Conservation (phyloP, 2,888 invertebrate species). For the Resseliella maxima region DNA sequence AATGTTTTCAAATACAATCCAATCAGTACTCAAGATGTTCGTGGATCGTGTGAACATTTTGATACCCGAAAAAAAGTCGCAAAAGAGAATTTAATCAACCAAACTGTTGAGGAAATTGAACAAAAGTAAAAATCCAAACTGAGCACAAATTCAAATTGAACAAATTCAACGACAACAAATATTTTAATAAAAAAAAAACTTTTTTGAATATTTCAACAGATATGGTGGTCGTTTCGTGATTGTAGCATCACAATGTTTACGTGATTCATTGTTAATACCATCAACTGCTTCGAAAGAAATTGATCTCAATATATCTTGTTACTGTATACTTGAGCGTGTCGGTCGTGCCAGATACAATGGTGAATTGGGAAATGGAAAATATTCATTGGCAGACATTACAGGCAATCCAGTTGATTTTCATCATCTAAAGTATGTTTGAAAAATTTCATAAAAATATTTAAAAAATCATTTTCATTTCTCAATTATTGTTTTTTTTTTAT, state of each 20-base stretch:
- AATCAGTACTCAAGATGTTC: slow-evolving; percentile 70
- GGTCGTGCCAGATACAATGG: slow-evolving; percentile 78
- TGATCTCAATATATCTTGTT: slow-evolving; percentile 71
- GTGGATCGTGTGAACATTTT: slow-evolving; percentile 77
- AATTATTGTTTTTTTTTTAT: slow-evolving; percentile 40
- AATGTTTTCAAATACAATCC: slow-evolving; percentile 74
- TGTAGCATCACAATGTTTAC: slow-evolving; percentile 75
- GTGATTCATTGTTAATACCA: slow-evolving; percentile 72
- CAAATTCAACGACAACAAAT: background rate
- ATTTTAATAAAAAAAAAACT: slow-evolving; percentile 39
- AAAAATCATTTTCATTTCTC: slow-evolving; percentile 61
- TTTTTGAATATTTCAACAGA: slow-evolving; percentile 64
- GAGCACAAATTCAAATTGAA: slow-evolving; percentile 46
- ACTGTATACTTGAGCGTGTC: slow-evolving; percentile 79
- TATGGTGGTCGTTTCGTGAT: slow-evolving; percentile 76
- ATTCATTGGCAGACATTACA: slow-evolving; percentile 69
- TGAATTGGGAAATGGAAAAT: slow-evolving; percentile 75
- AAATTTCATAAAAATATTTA: background rate
- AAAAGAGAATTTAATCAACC: slow-evolving; percentile 64
- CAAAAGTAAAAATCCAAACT: slow-evolving; percentile 65
- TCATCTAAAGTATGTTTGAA: slow-evolving; percentile 64
- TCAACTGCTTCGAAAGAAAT: slow-evolving; percentile 67
- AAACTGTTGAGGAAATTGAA: slow-evolving; percentile 68
- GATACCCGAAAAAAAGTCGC: slow-evolving; percentile 71
- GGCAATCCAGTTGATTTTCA: slow-evolving; percentile 72